These are phyloP conservation scores for Ophiodon elongatus DNA, from an alignment of 2,113 vertebrate species.

Conservation along the genomic window DNA sequence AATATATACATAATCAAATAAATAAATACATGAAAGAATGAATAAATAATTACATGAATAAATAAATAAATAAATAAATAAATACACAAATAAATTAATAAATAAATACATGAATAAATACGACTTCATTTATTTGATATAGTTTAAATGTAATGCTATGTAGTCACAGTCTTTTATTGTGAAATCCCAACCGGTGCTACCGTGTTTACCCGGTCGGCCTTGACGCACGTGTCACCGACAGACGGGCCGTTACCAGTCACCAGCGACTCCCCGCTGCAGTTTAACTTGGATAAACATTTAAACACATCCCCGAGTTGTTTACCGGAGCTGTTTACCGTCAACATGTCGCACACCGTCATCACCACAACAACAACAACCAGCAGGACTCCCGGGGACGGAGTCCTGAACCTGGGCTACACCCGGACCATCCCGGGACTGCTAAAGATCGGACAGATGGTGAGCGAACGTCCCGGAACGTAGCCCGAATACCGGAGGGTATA, in stretches of 20 bases:
- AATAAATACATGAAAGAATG: too few species aligned
- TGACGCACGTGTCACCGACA: slow-evolving; percentile 6
- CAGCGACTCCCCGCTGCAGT: too few species aligned
- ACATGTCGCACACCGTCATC: slow-evolving; percentile 82
- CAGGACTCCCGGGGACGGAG: slow-evolving; percentile 62
- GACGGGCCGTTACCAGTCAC: neutral
- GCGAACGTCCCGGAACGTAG: neutral
- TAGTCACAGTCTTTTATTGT: slow-evolving; percentile 29
- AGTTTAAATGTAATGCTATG: too few species aligned
- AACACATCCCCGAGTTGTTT: neutral
- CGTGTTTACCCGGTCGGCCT: rapidly evolving
- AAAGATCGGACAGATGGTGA: slow-evolving; percentile 84
- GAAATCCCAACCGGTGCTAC: slow-evolving; percentile 2
- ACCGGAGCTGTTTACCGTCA: neutral
- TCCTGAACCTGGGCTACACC: slow-evolving; percentile 75
- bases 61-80: too few species aligned
- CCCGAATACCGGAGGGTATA: neutral
- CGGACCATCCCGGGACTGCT: slow-evolving; percentile 80
- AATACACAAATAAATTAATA: too few species aligned
- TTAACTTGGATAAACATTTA: neutral
- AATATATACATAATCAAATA: too few species aligned
- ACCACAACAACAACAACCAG: slow-evolving; percentile 57
- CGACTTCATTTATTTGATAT: too few species aligned
- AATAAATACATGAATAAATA: too few species aligned
- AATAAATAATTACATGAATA: too few species aligned